phyloP scores from a whole-genome alignment of 2,113 vertebrate species.

The Phainopepla nitens region DNA sequence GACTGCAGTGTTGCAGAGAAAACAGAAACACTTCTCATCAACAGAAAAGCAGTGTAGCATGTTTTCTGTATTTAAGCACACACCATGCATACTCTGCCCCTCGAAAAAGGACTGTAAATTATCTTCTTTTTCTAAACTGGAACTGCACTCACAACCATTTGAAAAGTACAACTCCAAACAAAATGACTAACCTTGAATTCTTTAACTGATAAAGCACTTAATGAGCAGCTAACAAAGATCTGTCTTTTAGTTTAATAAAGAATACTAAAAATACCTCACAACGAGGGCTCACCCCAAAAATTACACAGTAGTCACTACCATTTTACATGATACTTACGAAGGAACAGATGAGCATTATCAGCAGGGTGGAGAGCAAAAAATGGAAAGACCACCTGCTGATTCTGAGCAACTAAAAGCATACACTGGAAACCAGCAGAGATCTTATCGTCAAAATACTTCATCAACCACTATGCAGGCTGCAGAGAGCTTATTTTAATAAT shows the following conservation, averaged over 20 bases:
- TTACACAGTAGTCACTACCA: background rate
- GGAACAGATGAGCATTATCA: background rate
- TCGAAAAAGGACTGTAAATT: rapidly evolving
- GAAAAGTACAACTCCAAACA: background rate
- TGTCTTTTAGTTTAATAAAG: background rate
- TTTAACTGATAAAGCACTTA: background rate
- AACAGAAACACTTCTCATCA: background rate
- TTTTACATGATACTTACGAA: background rate
- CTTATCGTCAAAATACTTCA: background rate
- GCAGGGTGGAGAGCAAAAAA: background rate
- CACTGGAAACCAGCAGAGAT: background rate
- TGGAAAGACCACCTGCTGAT: background rate
- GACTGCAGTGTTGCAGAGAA: background rate
- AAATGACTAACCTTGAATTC: background rate
- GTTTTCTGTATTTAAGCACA: background rate
- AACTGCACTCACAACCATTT: background rate
- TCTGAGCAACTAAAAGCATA: background rate
- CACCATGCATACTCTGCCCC: no score
- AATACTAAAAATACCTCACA: background rate
- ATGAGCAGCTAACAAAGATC: background rate
- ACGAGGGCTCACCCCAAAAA: background rate
- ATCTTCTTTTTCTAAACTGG: background rate
- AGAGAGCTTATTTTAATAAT: background rate
- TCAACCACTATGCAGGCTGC: background rate
- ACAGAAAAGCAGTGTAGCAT: background rate